Percentiles rank a stretch among this genome's conserved stretches.
Conservation (phyloP, 2,797 vertebrate genomes). For the Diplodus puntazzo region DNA sequence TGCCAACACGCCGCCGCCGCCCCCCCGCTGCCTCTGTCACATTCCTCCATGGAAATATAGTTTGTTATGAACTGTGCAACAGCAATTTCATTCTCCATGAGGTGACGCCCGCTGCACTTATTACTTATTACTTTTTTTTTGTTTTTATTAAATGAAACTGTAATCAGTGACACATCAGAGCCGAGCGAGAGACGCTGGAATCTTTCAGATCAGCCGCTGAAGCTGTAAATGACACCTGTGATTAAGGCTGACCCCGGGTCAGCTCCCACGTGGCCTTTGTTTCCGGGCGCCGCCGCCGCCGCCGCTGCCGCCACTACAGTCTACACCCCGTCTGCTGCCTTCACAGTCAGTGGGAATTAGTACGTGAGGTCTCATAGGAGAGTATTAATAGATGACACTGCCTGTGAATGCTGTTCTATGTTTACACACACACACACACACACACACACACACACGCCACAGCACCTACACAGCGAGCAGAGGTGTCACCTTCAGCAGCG, state of each 20-base stretch:
- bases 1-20: constrained; percentile 32
- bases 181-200: constrained; percentile 17
- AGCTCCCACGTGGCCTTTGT: constrained; percentile 36
- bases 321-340: constrained; percentile 12
- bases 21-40: constrained; percentile 17
- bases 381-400: constrained; percentile 59
- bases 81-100: constrained; percentile 53
- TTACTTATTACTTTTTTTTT: constrained; percentile 66
- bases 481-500: not conserved
- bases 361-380: constrained; percentile 37
- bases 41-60: constrained; percentile 53
- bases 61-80: constrained; percentile 40
- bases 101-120: constrained; percentile 42
- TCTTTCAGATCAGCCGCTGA: constrained; percentile 31
- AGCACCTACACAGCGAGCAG: too few relatives aligned
- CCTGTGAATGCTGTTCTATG: constrained; percentile 23
- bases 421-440: not conserved
- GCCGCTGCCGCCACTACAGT: not conserved
- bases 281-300: not conserved
- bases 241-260: constrained; percentile 60
- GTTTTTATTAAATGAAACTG: constrained; percentile 50
- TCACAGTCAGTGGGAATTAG: constrained; percentile 38
- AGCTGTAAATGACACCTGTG: constrained; percentile 62
- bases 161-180: constrained; percentile 57
- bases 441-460: too few relatives aligned